Conservation (phyloP, 2,888 invertebrate genomes). For the Abrostola tripartita region DNA sequence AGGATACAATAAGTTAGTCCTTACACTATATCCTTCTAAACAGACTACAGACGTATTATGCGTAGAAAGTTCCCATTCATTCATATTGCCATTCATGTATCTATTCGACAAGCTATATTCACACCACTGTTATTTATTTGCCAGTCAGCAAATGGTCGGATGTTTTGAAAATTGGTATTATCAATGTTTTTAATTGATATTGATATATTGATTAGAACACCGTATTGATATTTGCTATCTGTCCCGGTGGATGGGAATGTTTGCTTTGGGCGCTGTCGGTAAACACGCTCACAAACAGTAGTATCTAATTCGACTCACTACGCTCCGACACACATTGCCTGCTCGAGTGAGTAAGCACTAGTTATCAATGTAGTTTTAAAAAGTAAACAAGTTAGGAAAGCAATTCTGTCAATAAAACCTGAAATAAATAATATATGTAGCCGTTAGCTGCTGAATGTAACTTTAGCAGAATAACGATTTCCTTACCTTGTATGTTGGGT, state of each 20-base stretch:
- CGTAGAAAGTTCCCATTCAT: slow-evolving; percentile 10
- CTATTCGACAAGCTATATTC: not conserved
- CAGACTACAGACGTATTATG: not conserved
- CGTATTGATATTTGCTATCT: slow-evolving; percentile 71
- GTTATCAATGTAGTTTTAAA: slow-evolving; percentile 24
- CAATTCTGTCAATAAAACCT: slow-evolving; percentile 22
- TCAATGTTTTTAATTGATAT: slow-evolving; percentile 47
- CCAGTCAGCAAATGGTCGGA: slow-evolving; percentile 18
- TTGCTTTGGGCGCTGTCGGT: slow-evolving; percentile 71
- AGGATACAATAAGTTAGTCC: not conserved
- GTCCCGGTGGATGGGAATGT: slow-evolving; percentile 71
- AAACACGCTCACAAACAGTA: slow-evolving; percentile 63
- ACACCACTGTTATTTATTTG: slow-evolving; percentile 8
- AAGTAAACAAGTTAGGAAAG: slow-evolving; percentile 17
- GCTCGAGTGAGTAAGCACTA: slow-evolving; percentile 28
- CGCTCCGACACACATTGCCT: slow-evolving; percentile 24
- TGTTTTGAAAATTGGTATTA: slow-evolving; percentile 35
- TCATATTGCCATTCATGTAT: slow-evolving; percentile 7
- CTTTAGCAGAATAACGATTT: slow-evolving; percentile 11
- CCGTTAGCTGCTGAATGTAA: not conserved
- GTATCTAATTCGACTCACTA: slow-evolving; percentile 33
- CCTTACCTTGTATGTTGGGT: not conserved
- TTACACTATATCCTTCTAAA: not conserved
- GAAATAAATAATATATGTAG: slow-evolving; percentile 20
- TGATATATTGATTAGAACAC: slow-evolving; percentile 42